Evolutionary conservation across 1,140 invertebrate species (phyloP).

Genomic region (Yoshiicerus persimilis): DNA sequence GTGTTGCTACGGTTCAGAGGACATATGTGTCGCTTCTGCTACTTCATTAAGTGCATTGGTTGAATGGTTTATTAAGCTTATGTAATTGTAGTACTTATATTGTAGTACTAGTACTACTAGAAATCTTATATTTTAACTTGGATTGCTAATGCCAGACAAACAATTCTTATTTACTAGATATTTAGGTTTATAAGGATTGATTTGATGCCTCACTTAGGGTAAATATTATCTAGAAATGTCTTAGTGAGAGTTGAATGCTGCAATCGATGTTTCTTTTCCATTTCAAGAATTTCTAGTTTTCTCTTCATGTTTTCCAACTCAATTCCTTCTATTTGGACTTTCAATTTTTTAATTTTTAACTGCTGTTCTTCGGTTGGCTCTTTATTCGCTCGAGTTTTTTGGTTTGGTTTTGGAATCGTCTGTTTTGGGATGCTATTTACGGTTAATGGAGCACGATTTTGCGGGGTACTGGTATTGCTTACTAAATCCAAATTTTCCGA

Average conservation of each 20-base stretch:
- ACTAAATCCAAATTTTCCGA: neutral
- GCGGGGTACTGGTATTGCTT: no score
- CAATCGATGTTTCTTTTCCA: neutral
- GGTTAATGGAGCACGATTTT: neutral
- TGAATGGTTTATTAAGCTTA: neutral
- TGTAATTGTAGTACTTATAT: no score
- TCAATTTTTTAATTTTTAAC: neutral
- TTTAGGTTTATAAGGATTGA: no score
- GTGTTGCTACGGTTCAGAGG: no score
- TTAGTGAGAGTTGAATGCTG: neutral
- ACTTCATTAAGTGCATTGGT: no score
- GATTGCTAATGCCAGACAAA: no score
- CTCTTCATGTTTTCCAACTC: neutral
- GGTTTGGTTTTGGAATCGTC: neutral
- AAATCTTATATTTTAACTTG: no score
- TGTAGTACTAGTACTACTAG: no score
- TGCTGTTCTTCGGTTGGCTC: neutral
- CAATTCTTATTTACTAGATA: no score
- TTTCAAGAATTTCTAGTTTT: neutral
- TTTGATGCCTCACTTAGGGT: neutral
- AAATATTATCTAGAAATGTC: neutral
- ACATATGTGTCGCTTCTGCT: no score
- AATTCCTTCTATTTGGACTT: neutral
- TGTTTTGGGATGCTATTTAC: neutral
- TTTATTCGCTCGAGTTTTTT: no score